These are phyloP conservation scores for Barbus barbus DNA, from an alignment of 2,113 vertebrate genomes.

Conservation along the genomic window DNA sequence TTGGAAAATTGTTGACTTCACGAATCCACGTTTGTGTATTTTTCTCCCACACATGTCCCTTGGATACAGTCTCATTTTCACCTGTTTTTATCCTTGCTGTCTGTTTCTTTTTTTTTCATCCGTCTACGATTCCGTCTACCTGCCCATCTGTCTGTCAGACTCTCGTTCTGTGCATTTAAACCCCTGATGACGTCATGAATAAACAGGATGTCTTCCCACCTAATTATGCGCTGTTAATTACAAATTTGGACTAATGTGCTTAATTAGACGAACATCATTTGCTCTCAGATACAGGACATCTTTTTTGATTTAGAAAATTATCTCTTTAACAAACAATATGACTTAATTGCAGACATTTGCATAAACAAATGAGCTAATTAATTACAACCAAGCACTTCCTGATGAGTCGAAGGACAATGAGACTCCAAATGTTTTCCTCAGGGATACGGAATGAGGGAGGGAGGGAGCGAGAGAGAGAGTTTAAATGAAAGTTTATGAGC, in stretches of 20 bases:
- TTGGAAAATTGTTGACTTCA: not conserved
- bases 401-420: constrained; percentile 62
- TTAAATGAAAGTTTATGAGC: constrained; percentile 60
- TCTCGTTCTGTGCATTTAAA: not conserved
- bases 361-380: constrained; percentile 70
- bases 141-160: not conserved
- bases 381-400: constrained; percentile 62
- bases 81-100: not conserved
- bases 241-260: constrained; percentile 64
- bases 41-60: not conserved
- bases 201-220: constrained; percentile 40
- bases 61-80: not conserved
- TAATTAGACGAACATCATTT: constrained; percentile 63
- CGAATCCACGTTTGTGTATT: not conserved
- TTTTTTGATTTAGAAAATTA: constrained; percentile 58
- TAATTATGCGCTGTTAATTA: constrained; percentile 67
- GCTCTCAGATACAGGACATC: constrained; percentile 48
- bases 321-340: constrained; percentile 68
- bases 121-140: not conserved
- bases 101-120: not conserved
- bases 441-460: constrained; percentile 15
- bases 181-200: constrained; percentile 26
- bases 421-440: constrained; percentile 41
- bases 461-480: constrained; percentile 28
- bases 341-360: constrained; percentile 70